These are phyloP conservation scores for Aplochiton taeniatus DNA, from an alignment of 2,797 vertebrate species.

Conservation along the genomic window DNA sequence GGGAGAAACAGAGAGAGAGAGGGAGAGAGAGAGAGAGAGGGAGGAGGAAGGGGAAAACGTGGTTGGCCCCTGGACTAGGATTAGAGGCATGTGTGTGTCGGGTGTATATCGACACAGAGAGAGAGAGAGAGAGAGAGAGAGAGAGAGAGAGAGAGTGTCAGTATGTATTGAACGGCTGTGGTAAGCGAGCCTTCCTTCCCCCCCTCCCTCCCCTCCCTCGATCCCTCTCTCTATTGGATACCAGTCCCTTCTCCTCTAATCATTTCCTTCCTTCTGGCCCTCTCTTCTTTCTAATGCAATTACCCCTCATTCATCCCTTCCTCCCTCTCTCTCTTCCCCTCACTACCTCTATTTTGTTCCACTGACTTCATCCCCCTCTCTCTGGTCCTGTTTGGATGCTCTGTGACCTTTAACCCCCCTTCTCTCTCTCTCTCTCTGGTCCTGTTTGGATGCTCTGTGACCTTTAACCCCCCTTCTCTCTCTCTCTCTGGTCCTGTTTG, in stretches of 20 bases:
- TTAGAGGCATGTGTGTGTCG: constrained; percentile 32
- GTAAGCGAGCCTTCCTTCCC: constrained; percentile 68
- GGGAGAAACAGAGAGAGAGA: constrained; percentile 54
- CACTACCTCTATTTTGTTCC: constrained; percentile 41
- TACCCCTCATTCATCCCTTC: constrained; percentile 70
- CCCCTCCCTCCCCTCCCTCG: constrained; percentile 45
- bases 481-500: too few species aligned
- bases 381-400: constrained; percentile 16
- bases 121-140: constrained; percentile 24
- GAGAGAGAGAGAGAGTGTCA: constrained; percentile 73
- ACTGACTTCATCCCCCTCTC: constrained; percentile 45
- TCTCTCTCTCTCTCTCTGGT: too few species aligned
- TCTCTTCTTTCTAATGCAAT: constrained; percentile 81
- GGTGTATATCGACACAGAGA: constrained; percentile 25
- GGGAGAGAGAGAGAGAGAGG: constrained; percentile 37
- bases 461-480: too few species aligned
- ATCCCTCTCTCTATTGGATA: constrained; percentile 68
- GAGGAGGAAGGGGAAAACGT: constrained; percentile 50
- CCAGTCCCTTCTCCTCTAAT: constrained; percentile 79
- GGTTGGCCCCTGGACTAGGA: constrained; percentile 40
- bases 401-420: not conserved
- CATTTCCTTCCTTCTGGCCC: constrained; percentile 81
- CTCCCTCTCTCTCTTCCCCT: constrained; percentile 36
- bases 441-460: too few species aligned
- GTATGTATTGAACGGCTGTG: constrained; percentile 71